Conservation (phyloP, 2,888 invertebrate species). For the Meteorus cinctellus region DNA sequence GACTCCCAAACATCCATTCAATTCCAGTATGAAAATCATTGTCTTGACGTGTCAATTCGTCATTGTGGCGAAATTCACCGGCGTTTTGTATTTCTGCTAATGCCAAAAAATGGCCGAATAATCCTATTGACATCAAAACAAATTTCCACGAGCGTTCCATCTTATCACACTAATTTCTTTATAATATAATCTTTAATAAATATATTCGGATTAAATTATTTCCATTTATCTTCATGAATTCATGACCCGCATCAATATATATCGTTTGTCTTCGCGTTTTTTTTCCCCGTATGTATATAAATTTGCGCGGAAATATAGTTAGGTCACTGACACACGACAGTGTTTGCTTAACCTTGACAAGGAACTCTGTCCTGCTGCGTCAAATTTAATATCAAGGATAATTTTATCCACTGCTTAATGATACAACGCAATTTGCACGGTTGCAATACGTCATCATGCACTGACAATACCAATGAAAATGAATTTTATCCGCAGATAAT, state of each 20-base stretch:
- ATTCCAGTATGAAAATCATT: constrained; percentile 2
- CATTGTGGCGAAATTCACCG: constrained; percentile 35
- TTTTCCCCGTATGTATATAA: not conserved
- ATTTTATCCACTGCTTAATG: not conserved
- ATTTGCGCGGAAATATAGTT: not conserved
- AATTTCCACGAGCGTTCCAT: constrained; percentile 33
- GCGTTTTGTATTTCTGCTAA: constrained; percentile 18
- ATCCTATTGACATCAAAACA: constrained; percentile 25
- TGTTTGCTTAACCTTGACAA: not conserved
- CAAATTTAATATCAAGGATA: not conserved
- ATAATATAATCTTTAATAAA: not conserved
- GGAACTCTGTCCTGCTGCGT: not conserved
- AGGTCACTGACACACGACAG: not conserved
- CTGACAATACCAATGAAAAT: not conserved
- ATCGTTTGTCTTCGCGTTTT: not conserved
- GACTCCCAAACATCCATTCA: constrained; percentile 26
- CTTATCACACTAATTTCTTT: too few relatives aligned
- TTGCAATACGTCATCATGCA: not conserved
- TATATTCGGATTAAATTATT: not conserved
- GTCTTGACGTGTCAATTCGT: constrained; percentile 20
- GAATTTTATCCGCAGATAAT: constrained; percentile 15
- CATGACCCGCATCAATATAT: not conserved
- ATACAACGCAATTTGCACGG: not conserved
- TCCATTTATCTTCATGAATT: not conserved
- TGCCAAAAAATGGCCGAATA: constrained; percentile 33